Evolutionary conservation across 2,888 invertebrate genomes (phyloP), one percentile per base, ranked within the genome.

Genomic region (Hesperia comma): DNA sequence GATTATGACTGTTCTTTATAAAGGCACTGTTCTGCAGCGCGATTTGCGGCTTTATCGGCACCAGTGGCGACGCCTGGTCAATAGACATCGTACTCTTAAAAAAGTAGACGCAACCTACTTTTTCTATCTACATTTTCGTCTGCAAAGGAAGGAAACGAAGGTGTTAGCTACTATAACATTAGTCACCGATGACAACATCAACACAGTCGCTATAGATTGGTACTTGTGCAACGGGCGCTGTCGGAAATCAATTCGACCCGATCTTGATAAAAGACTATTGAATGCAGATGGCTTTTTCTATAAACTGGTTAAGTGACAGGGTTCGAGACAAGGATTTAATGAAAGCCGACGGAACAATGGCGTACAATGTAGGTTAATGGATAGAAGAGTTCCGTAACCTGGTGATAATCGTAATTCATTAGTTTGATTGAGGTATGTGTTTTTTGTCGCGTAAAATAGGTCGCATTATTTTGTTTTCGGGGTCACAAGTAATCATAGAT

Each of bases 1-100:
- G 81, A 69, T 93, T 92, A 77, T 93, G 93, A 72, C 90, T 93
- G 79, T 93, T 93, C 81, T 93, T 93, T 77, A 93, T 90, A 72
- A 93, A 93, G 66, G 90, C 83, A 76, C 88, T 88, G 78, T 93
- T 93, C 77, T 92, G 89, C 73, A 87, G 80, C 60, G 85, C 76
- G 68, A 92, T 86, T 83, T 93, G 93, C 60, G 93, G 93, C 77
- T 90, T 93, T 78, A 93, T 93, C 67, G 93, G 93, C 82, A 93
- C 93, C 77, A 93, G 77, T 74, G 93, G 92, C 64, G 93, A 92
- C 70, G 92, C 90, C 85, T 92, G 93, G 79, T 93, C 92, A 84
- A 93, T 87, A 80, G 93, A 93, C 93, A 93, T 92, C 87, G 86
- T 92, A 86, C 80, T 83, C 72, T 81, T 81, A 74, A 81, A 78